Evolutionary conservation across 1,140 invertebrate genomes (phyloP).

Genomic region (Wiebesia pumilae): DNA sequence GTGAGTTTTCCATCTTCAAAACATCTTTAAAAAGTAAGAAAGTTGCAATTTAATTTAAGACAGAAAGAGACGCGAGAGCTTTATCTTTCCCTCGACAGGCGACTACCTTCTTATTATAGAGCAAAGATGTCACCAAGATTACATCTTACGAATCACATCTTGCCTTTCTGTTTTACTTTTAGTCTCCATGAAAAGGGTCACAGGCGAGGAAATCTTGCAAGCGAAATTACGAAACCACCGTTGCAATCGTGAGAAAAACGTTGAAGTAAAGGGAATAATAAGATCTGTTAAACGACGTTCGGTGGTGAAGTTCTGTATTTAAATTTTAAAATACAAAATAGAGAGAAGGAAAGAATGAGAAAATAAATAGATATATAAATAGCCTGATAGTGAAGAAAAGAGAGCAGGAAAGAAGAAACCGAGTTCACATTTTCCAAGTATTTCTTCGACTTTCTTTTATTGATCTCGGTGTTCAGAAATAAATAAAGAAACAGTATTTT

Average conservation of each 20-base stretch:
- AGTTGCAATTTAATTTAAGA: conserved; percentile 64
- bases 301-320: conserved; percentile 63
- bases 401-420: background rate
- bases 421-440: conserved; percentile 39
- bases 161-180: conserved; percentile 10
- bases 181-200: background rate
- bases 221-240: conserved; percentile 6
- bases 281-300: conserved; percentile 62
- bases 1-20: conserved; percentile 43
- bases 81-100: conserved; percentile 8
- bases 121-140: conserved; percentile 53
- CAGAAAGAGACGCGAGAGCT: background rate
- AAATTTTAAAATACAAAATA: conserved; percentile 56
- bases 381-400: background rate
- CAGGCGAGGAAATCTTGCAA: background rate
- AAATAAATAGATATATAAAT: background rate
- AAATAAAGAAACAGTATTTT: conserved; percentile 56
- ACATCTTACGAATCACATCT: conserved; percentile 19
- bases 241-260: background rate
- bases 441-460: conserved; percentile 37
- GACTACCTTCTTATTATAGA: conserved; percentile 32
- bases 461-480: background rate
- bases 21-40: conserved; percentile 49
- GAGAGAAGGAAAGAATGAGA: background rate
- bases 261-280: background rate